Conservation (phyloP, 23 tunicate genomes). For the Ascidia mentula region DNA sequence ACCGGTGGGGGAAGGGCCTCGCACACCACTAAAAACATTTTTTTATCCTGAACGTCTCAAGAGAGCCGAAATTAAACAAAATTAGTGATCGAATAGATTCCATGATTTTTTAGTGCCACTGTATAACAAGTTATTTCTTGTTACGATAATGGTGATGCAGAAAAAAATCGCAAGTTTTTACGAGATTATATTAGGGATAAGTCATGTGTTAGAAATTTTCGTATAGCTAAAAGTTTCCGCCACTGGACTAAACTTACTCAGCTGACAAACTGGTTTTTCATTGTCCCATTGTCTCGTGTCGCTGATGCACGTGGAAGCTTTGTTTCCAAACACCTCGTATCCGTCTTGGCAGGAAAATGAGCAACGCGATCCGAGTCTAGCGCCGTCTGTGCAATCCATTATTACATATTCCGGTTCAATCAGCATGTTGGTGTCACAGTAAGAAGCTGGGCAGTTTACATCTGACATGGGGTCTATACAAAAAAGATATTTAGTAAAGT, state of each 20-base stretch:
- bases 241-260: background rate
- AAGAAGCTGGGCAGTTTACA: conserved; percentile 13
- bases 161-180: no score
- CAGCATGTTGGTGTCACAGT: conserved; percentile 24
- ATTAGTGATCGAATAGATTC: no score
- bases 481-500: background rate
- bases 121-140: no score
- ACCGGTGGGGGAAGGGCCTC: background rate
- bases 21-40: background rate
- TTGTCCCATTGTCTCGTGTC: conserved; percentile 25
- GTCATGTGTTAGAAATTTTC: no score
- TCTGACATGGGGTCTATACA: conserved; percentile 11
- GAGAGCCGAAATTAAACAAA: no score
- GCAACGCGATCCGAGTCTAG: conserved; percentile 37
- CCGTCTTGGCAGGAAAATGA: conserved; percentile 36
- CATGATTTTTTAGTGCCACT: no score
- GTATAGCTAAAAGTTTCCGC: no score
- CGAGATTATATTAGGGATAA: no score
- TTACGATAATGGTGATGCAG: no score
- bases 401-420: conserved; percentile 11
- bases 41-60: no score
- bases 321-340: conserved; percentile 13
- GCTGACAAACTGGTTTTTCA: conserved; percentile 36
- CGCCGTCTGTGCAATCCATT: conserved; percentile 47
- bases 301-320: conserved; percentile 9